Evolutionary conservation across 2,888 invertebrate genomes (phyloP).

Genomic region (Stictocephala bisonia): DNA sequence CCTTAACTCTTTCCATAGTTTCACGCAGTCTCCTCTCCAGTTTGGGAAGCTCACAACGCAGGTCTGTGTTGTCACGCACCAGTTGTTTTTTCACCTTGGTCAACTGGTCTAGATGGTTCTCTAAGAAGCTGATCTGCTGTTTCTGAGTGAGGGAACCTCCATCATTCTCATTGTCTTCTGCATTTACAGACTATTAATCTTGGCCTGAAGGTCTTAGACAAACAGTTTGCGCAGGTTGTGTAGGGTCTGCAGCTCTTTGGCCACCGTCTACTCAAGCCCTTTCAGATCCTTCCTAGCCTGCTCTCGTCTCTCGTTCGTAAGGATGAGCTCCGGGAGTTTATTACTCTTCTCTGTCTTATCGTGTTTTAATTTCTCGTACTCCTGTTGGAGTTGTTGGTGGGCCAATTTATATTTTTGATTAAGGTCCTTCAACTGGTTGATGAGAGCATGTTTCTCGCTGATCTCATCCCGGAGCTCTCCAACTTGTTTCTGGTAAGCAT

Average conservation of each 20-base stretch:
- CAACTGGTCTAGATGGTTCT: conserved; percentile 98
- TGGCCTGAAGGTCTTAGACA: conserved; percentile 94
- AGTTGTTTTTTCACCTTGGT: conserved; percentile 98
- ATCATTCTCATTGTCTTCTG: conserved; percentile 89
- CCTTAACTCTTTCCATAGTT: conserved; percentile 98
- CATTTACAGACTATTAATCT: conserved; percentile 66
- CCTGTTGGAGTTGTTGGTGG: conserved; percentile 93
- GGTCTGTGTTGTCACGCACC: conserved; percentile 98
- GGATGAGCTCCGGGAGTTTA: conserved; percentile 92
- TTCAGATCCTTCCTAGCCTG: conserved; percentile 98
- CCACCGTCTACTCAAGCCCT: conserved; percentile 93
- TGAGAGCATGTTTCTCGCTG: conserved; percentile 88
- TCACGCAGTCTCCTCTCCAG: conserved; percentile 97
- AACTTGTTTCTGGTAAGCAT: conserved; percentile 95
- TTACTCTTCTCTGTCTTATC: conserved; percentile 95
- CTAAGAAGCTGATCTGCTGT: conserved; percentile 99
- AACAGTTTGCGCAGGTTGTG: conserved; percentile 98
- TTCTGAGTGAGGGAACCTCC: conserved; percentile 97
- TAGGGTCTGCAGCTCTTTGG: conserved; percentile 97
- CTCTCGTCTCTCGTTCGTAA: conserved; percentile 94
- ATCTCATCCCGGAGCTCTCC: conserved; percentile 94
- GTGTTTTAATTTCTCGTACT: conserved; percentile 94
- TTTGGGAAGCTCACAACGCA: conserved; percentile 98
- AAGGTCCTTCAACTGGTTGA: conserved; percentile 93
- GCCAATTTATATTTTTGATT: conserved; percentile 94